Percentiles rank a stretch among this genome's conserved stretches.
phyloP scores from a whole-genome alignment of 2,797 vertebrate species.

The Siniperca undulata region DNA sequence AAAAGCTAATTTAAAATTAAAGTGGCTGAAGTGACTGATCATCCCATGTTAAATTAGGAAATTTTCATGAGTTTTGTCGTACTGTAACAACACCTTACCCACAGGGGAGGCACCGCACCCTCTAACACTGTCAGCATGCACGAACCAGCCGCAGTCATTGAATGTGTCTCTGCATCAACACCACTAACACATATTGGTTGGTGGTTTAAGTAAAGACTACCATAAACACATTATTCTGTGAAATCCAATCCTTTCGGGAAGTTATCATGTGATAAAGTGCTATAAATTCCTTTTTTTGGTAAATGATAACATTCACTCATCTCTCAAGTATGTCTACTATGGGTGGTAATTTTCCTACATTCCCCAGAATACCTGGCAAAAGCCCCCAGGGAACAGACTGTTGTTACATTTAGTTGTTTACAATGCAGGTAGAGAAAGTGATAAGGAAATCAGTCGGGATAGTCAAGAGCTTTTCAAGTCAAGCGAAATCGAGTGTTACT shows the following conservation, averaged over 20 bases:
- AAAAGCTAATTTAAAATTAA: not conserved
- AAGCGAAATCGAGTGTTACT: not conserved
- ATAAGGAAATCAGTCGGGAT: not conserved
- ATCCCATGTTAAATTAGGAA: not conserved
- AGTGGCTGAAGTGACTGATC: not conserved
- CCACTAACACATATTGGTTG: not conserved
- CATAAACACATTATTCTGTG: not conserved
- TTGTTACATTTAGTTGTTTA: not conserved
- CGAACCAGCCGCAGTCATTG: not conserved
- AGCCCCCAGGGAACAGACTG: too few relatives aligned
- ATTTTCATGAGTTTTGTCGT: not conserved
- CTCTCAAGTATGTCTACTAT: not conserved
- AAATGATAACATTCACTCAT: not conserved
- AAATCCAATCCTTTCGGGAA: not conserved
- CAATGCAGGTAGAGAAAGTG: not conserved
- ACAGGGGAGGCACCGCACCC: not conserved
- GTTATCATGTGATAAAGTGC: not conserved
- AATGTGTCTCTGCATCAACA: not conserved
- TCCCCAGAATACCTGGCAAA: not conserved
- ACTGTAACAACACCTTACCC: slow-evolving; percentile 15
- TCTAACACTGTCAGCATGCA: not conserved
- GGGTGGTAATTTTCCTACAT: slow-evolving; percentile 1
- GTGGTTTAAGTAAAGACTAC: not conserved
- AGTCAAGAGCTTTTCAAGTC: not conserved
- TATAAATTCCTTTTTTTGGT: too few relatives aligned